Base-by-base conservation (phyloP, 2,797 vertebrate species). In the Scomberomorus guttatus region DNA sequence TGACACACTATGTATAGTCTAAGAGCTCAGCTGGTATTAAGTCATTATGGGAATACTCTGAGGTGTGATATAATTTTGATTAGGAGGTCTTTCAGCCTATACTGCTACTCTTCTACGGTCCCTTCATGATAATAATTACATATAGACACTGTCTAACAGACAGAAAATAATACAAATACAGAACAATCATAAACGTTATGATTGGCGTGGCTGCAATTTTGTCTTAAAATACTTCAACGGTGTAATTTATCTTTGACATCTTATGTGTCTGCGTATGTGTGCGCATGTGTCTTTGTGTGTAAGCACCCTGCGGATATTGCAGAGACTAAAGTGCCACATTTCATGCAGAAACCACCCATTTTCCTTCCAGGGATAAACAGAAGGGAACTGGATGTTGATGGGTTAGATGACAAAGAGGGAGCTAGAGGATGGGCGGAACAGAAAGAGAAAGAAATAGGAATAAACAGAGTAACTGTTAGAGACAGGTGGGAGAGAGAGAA, bases 1-100 rank as follows among this genome's bases (percentile, higher is more conserved):
- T 86, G 85, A 87, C 80, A 73, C 4, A 73, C 90, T 87, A 84
- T 85, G 76, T 89, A 80, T 88, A 89, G 86, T 72, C 73, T 63
- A 17, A 65, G 79, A 82, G 82, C 84, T 83, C 66, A 79, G 77
- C 62, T 5, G 15, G 52, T 81, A 70, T 74, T 56, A 72, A 76
- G 74, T 80, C 72, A 82, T 84, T 64, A 69, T 56, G 76, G 71
- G 73, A 87, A 83, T 75, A 72, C 75, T 57, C 59, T 11, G 70
- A 76, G 65, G 70, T 77, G 72, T 52, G 57, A 83, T 79, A 74
- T 56, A 27, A 70, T 63, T 76, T 69, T 79, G 55, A 87, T 77
- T 14, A 29, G 65, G 52, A 50, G 12, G 37, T 44, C 24, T 71
- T 80, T 64, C 32, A 81, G 48, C 34, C 48, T 58, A n/a, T 11